Conservation (phyloP, 2,113 vertebrate genomes). For the Typhlomys cinereus region DNA sequence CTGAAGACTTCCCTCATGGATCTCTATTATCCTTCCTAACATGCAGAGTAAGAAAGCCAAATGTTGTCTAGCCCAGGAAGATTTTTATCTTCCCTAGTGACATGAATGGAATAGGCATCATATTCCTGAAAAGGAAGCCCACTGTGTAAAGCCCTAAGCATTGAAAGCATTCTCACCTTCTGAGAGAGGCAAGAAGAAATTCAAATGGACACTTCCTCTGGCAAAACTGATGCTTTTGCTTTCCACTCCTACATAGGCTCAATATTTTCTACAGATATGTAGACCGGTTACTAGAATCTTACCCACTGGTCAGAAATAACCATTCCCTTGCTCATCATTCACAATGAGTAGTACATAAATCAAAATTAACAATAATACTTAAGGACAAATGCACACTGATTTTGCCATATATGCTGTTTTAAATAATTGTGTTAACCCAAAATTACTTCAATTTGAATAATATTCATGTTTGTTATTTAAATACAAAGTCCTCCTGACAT, state of each 20-base stretch:
- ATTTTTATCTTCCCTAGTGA: background rate
- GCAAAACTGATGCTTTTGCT: no score
- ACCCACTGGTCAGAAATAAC: rapidly evolving
- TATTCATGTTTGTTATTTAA: background rate
- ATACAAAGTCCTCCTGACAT: background rate
- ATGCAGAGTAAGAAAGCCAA: background rate
- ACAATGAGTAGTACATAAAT: background rate
- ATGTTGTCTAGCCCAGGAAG: background rate
- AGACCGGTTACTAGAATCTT: background rate
- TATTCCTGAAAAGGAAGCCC: background rate
- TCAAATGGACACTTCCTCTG: background rate
- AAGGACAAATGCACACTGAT: background rate
- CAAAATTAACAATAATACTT: background rate
- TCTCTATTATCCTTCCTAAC: background rate
- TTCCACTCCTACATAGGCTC: background rate
- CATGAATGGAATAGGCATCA: background rate
- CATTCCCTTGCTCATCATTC: background rate
- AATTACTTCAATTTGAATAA: background rate
- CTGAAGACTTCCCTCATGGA: background rate
- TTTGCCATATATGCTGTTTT: background rate
- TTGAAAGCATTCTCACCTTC: background rate
- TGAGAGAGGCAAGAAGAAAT: background rate
- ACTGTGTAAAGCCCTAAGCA: background rate
- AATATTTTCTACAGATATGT: background rate
- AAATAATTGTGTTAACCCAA: background rate